Conservation (phyloP, 2,797 vertebrate genomes). For the Acanthis flammea region DNA sequence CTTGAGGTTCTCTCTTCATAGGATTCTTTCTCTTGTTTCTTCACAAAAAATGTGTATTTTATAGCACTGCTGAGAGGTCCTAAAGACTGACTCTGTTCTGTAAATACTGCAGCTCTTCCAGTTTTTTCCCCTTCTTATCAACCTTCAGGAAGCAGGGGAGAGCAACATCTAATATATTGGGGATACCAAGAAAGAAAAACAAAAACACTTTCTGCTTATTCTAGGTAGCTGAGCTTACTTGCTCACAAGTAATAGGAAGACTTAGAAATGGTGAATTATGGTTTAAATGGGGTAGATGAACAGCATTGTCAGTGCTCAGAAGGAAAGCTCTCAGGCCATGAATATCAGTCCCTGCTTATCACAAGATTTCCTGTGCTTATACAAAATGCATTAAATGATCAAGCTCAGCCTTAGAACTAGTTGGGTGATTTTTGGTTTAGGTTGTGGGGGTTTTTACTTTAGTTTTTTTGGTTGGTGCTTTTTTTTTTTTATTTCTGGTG, state of each 20-base stretch:
- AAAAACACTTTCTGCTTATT: background rate
- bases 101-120: background rate
- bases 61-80: background rate
- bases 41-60: background rate
- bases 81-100: background rate
- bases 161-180: background rate
- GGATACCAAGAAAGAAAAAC: background rate
- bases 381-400: background rate
- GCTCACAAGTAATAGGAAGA: background rate
- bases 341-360: background rate
- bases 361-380: background rate
- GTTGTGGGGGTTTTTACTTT: background rate
- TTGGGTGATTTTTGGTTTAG: background rate
- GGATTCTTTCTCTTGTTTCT: background rate
- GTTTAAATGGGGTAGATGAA: background rate
- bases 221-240: background rate
- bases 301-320: background rate
- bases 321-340: background rate
- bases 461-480: rapidly evolving
- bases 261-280: background rate
- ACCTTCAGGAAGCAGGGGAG: background rate
- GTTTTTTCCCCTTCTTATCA: background rate
- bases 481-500: background rate
- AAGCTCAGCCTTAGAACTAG: background rate
- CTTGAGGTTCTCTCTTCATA: background rate